Evolutionary conservation across 2,797 vertebrate species (phyloP).

Genomic region (Poecilia velifera): DNA sequence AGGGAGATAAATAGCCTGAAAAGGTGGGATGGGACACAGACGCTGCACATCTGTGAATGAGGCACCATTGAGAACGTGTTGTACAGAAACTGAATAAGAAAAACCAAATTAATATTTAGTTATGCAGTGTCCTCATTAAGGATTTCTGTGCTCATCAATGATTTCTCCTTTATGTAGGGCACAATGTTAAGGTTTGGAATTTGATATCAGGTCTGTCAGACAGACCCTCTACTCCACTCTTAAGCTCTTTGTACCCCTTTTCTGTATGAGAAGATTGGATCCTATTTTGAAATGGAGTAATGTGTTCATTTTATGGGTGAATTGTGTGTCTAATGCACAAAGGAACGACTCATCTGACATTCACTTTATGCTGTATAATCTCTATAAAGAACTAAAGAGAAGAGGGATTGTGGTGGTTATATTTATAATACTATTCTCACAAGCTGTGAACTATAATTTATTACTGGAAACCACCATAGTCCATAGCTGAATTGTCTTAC

Average conservation of each 20-base stretch:
- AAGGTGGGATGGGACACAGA: conserved; percentile 21
- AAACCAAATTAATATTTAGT: conserved; percentile 35
- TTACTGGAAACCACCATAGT: neutral
- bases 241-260: conserved; percentile 19
- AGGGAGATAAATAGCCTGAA: conserved; percentile 19
- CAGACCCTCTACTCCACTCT: conserved; percentile 19
- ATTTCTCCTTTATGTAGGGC: conserved; percentile 32
- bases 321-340: conserved; percentile 64
- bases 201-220: conserved; percentile 54
- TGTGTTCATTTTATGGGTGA: conserved; percentile 43
- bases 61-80: conserved; percentile 7
- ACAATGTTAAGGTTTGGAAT: conserved; percentile 61
- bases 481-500: neutral
- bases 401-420: neutral
- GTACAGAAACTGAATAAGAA: conserved; percentile 24
- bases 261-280: conserved; percentile 48
- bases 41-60: conserved; percentile 11
- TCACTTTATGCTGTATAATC: conserved; percentile 69
- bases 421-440: neutral
- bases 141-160: conserved; percentile 51
- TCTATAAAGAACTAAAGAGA: conserved; percentile 48
- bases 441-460: neutral
- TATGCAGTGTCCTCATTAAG: conserved; percentile 44
- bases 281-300: conserved; percentile 52
- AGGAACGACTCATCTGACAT: conserved; percentile 59